Base-by-base conservation (phyloP, 1,140 invertebrate genomes). In the Drosophila bocqueti region DNA sequence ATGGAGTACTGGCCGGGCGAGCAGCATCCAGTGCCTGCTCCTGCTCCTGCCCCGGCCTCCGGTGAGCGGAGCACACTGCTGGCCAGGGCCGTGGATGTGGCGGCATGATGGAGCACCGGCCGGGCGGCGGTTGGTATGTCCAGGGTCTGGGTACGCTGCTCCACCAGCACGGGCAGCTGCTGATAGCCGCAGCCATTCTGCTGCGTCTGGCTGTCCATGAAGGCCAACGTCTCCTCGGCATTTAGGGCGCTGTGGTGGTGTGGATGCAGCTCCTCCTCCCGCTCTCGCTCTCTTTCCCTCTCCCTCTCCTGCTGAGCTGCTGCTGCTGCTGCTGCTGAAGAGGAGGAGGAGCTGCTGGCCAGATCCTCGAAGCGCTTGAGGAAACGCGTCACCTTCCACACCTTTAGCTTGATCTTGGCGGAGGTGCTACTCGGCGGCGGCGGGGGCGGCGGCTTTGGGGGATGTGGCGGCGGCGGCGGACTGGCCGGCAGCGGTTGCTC, bases 351-450 rank as follows among this genome's bases (percentile, higher is more conserved):
- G 31, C 40, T 59, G 38, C 34, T 38, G 83, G 93, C 6, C 90
- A 93, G 92, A 2, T 79, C 93, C 59, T 94, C 94, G 6, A 94
- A 93, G 62, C 95, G 94, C 55, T 94, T 93, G 10, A 95, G 86
- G 81, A 95, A 95, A 67, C 94, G 94, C 7, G 95, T 94, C 36
- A 96, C 94, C 85, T 95, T 95, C 95, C 95, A 95, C 62, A 94
- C 94, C 83, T 94, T 95, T 21, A 95, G 76, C 84, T 95, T 95
- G 24, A 93, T 94, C 94, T 93, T 95, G 94, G 54, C 93, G 68
- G 38, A 80, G 84, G 67, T 60, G 47, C 4, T 49, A 6, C 8
- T 49, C 15, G 46, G n/a, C 10, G 34, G 52, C 55, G 34, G 46
- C 1, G 38, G 52, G 0, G 55, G 52, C 2, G 31, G 18, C 16